Percentiles rank a stretch among this genome's conserved stretches.
Conservation (phyloP, 2,113 vertebrate genomes). For the Genyomyrus donnyi region DNA sequence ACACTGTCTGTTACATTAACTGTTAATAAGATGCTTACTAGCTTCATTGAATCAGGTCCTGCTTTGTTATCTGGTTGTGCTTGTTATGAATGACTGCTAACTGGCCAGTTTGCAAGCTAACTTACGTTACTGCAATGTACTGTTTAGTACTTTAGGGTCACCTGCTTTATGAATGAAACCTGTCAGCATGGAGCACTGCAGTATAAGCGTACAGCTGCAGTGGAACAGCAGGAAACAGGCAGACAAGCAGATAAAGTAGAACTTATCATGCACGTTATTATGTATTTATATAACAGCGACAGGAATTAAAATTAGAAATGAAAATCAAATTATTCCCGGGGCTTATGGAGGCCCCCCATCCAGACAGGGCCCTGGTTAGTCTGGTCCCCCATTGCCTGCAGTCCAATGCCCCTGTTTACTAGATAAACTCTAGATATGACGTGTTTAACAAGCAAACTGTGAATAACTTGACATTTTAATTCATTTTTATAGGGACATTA, state of each 20-base stretch:
- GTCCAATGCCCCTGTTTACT: neutral
- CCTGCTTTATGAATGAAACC: no score
- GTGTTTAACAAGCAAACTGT: neutral
- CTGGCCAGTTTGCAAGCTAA: no score
- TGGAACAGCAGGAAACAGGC: conserved; percentile 58
- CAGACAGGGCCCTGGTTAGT: neutral
- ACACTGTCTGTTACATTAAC: no score
- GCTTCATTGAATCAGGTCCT: no score
- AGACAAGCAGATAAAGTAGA: no score
- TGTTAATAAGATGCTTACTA: no score
- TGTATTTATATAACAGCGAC: neutral
- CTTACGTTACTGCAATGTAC: no score
- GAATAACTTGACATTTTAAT: neutral
- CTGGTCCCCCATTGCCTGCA: neutral
- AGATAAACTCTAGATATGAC: neutral
- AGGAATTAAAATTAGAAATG: neutral
- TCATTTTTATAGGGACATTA: neutral
- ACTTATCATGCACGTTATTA: neutral
- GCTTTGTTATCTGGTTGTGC: no score
- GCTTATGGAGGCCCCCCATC: neutral
- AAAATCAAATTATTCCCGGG: neutral
- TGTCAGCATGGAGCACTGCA: conserved; percentile 59
- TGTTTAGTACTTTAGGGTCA: no score
- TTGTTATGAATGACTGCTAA: no score
- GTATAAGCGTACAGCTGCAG: conserved; percentile 80